Evolutionary conservation across 2,888 invertebrate genomes (phyloP).

Genomic region (Pyrgus malvae): DNA sequence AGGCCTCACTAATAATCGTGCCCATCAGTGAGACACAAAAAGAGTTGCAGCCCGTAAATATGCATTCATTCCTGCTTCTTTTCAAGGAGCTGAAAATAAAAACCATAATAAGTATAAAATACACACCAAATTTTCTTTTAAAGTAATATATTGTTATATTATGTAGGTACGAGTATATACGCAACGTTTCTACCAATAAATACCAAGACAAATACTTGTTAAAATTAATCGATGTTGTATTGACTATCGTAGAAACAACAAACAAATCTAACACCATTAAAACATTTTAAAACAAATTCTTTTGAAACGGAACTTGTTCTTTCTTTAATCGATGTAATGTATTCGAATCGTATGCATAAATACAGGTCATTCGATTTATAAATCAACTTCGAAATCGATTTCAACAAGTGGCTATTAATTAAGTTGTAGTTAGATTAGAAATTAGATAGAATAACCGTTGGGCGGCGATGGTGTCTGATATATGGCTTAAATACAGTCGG

Average conservation of each 20-base stretch:
- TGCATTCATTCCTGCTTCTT: no score
- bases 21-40: no score
- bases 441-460: slow-evolving; percentile 71
- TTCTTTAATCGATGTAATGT: slow-evolving; percentile 58
- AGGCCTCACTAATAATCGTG: no score
- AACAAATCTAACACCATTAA: background rate
- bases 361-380: slow-evolving; percentile 76
- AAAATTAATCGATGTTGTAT: no score
- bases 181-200: no score
- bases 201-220: no score
- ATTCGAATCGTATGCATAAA: slow-evolving; percentile 62
- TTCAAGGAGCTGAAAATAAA: no score
- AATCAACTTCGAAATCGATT: slow-evolving; percentile 79
- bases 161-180: slow-evolving; percentile 11
- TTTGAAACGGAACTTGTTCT: slow-evolving; percentile 47
- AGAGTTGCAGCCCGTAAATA: no score
- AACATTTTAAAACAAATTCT: slow-evolving; percentile 51
- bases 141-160: no score
- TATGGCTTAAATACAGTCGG: slow-evolving; percentile 43
- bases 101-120: no score
- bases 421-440: slow-evolving; percentile 80
- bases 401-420: slow-evolving; percentile 82
- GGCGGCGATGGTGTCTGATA: slow-evolving; percentile 64
- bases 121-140: no score
- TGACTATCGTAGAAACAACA: background rate